Evolutionary conservation across 2,797 vertebrate genomes (phyloP), one percentile per base, ranked within the genome.

Genomic region (Hoplostethus mediterraneus): DNA sequence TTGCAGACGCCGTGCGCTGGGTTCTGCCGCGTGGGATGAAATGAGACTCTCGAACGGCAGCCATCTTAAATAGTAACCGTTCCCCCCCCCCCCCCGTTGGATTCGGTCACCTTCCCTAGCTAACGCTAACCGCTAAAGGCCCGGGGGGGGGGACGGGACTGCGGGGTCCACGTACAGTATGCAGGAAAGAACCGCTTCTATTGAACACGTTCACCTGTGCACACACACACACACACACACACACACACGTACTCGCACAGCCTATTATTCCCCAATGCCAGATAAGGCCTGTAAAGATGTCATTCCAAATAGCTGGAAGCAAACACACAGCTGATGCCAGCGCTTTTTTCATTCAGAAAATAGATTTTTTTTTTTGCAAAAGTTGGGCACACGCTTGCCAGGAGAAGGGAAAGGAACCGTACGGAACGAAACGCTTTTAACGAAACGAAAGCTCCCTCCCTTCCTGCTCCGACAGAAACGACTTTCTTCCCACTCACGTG

Each of bases 271-370:
- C 72, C 54, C 16, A 3, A 21, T 30, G 53, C 33, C n/a, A 30
- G 10, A 28, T 30, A 7, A 45, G 54, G 61, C 17, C 60, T 38
- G 48, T 51, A 33, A 63, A 74, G 59, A 65, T 63, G 72, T 63
- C 59, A 60, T 62, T 83, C 52, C 71, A 67, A 75, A 67, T 73
- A 33, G 55, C 54, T 56, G 59, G 62, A 63, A 68, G 66, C 14
- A 67, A 76, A 69, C 49, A 16, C 64, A 6, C 0, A 36, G 60
- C 11, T 5, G 53, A 58, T 60, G 63, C 75, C 79, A 80, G 78
- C 30, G 63, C 48, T 31, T 80, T 82, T 82, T 70, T 8, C 76
- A 84, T 78, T 84, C 52, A 60, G 55, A 70, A 61, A 81, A 21
- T 21, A 21, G 21, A 21, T 67, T 73, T 60, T 78, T 73, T 54